These are phyloP conservation scores for Aspidiotus rigidus DNA, from an alignment of 2,888 invertebrate genomes.

Conservation along the genomic window DNA sequence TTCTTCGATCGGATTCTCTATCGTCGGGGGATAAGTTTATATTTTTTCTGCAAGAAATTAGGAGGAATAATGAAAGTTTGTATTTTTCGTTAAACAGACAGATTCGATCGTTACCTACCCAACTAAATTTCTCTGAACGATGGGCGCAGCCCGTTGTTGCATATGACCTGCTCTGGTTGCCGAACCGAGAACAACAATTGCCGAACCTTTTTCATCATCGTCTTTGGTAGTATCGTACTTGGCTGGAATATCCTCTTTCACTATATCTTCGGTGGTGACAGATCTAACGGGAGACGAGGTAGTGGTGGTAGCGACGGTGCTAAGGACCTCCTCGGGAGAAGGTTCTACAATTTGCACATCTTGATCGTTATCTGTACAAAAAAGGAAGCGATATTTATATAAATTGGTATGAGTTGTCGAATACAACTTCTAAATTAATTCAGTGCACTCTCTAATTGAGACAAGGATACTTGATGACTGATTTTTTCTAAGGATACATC, in stretches of 20 bases:
- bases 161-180: conserved; percentile 10
- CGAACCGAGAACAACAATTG: conserved; percentile 19
- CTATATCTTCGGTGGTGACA: too few species aligned
- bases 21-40: conserved; percentile 9
- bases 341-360: not conserved
- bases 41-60: conserved; percentile 5
- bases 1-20: not conserved
- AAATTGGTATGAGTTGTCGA: too few species aligned
- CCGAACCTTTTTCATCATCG: conserved; percentile 10
- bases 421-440: too few species aligned
- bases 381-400: not conserved
- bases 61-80: not conserved
- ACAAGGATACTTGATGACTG: too few species aligned
- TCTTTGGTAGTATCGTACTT: not conserved
- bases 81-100: not conserved
- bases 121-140: not conserved
- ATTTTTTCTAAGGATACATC: too few species aligned
- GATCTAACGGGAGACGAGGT: too few species aligned
- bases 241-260: too few species aligned
- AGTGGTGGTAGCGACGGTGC: not conserved
- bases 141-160: conserved; percentile 6
- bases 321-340: not conserved
- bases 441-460: too few species aligned
- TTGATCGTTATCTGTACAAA: not conserved
- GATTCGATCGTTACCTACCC: not conserved